A percentile compares a stretch with the other conserved stretches of the same genome.
These are phyloP conservation scores for Dexiosoma caninum DNA, from an alignment of 2,888 invertebrate species.

Conservation along the genomic window DNA sequence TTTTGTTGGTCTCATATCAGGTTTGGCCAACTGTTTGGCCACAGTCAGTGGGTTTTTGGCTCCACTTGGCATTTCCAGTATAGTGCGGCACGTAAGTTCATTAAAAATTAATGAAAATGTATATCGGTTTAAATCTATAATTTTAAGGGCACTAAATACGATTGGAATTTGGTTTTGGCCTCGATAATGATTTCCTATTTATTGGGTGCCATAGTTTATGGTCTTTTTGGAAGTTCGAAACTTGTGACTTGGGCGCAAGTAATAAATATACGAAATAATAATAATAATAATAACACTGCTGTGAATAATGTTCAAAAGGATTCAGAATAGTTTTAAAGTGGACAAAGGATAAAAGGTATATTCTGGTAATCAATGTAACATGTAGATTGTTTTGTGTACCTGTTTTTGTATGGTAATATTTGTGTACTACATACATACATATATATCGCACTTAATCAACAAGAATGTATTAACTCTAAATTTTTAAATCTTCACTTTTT, in stretches of 20 bases:
- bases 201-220: constrained; percentile 75
- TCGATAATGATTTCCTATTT: constrained; percentile 74
- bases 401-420: too few relatives aligned
- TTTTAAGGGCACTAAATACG: constrained; percentile 74
- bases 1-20: constrained; percentile 78
- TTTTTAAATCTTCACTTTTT: too few relatives aligned
- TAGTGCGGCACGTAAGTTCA: constrained; percentile 49
- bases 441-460: too few relatives aligned
- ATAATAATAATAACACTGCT: neutral
- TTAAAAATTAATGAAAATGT: neutral
- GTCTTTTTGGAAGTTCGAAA: constrained; percentile 76
- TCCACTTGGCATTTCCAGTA: constrained; percentile 75
- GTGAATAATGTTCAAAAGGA: too few relatives aligned
- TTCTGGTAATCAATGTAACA: too few relatives aligned
- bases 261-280: neutral
- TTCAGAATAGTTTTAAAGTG: too few relatives aligned
- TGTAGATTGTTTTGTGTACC: too few relatives aligned
- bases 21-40: constrained; percentile 78
- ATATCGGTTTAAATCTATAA: neutral
- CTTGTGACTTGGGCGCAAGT: constrained; percentile 76
- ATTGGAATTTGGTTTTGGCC: constrained; percentile 77
- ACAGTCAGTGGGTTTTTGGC: constrained; percentile 77
- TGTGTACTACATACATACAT: too few relatives aligned
- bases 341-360: too few relatives aligned
- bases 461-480: too few relatives aligned